Conservation (phyloP, 1,140 invertebrate genomes). For the Myzus persicae region DNA sequence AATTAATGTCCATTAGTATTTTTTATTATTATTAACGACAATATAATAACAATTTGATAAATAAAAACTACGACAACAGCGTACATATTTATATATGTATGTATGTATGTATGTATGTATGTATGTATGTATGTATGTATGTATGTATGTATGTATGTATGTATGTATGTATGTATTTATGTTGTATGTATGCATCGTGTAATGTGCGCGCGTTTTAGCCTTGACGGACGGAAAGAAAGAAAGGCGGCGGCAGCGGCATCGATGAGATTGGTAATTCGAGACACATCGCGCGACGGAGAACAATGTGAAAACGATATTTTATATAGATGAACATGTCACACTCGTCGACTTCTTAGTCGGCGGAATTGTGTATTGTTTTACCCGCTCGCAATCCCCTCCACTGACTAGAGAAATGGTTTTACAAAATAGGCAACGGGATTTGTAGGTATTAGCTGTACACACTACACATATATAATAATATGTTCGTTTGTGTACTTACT, state of each 20-base stretch:
- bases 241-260: background rate
- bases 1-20: background rate
- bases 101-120: too few species aligned
- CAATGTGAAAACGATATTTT: conserved; percentile 53
- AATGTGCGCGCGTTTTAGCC: background rate
- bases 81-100: background rate
- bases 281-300: conserved; percentile 49
- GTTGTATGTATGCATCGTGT: background rate
- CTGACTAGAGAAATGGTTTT: conserved; percentile 9
- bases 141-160: background rate
- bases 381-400: conserved; percentile 16
- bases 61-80: background rate
- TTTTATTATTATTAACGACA: background rate
- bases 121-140: too few species aligned
- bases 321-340: conserved; percentile 50
- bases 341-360: conserved; percentile 29
- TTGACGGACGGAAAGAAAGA: conserved; percentile 19
- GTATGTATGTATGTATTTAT: background rate
- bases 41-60: background rate
- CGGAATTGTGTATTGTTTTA: conserved; percentile 45
- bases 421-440: conserved; percentile 4
- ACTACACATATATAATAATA: background rate
- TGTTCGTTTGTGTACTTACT: background rate
- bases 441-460: background rate
- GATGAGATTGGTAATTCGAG: conserved; percentile 55